These are phyloP conservation scores for Xestobium rufovillosum DNA, from an alignment of 2,888 invertebrate species.

Conservation along the genomic window DNA sequence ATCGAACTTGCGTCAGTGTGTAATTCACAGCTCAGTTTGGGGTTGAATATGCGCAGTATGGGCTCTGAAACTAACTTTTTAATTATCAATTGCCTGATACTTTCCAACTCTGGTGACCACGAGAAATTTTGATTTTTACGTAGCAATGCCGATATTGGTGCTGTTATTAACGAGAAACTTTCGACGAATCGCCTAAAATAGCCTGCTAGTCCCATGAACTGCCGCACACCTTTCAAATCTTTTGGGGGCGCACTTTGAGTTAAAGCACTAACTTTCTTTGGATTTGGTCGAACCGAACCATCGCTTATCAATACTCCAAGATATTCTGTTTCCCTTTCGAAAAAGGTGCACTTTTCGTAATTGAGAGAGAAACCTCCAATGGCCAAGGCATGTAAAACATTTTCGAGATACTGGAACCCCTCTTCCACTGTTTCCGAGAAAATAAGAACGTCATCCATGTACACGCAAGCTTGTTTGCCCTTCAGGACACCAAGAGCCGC, in stretches of 20 bases:
- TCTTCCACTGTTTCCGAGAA: constrained; percentile 19
- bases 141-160: constrained; percentile 20
- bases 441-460: constrained; percentile 22
- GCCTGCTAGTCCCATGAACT: too few relatives aligned
- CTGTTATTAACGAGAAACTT: constrained; percentile 17
- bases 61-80: constrained; percentile 17
- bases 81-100: constrained; percentile 15
- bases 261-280: constrained; percentile 21
- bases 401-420: constrained; percentile 16
- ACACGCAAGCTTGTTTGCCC: constrained; percentile 18
- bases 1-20: constrained; percentile 18
- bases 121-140: constrained; percentile 17
- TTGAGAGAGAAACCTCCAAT: constrained; percentile 19
- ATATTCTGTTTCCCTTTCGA: constrained; percentile 22
- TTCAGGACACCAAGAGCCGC: constrained; percentile 21
- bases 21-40: too few relatives aligned
- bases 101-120: constrained; percentile 16
- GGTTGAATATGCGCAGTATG: constrained; percentile 19
- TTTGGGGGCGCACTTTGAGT: constrained; percentile 15
- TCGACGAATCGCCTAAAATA: constrained; percentile 17
- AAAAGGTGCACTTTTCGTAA: constrained; percentile 21
- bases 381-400: constrained; percentile 20
- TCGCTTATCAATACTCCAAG: constrained; percentile 19
- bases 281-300: constrained; percentile 18
- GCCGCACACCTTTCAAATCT: constrained; percentile 23